These are phyloP conservation scores for Sarcophaga peregrina DNA, from an alignment of 1,140 invertebrate genomes.

Conservation along the genomic window DNA sequence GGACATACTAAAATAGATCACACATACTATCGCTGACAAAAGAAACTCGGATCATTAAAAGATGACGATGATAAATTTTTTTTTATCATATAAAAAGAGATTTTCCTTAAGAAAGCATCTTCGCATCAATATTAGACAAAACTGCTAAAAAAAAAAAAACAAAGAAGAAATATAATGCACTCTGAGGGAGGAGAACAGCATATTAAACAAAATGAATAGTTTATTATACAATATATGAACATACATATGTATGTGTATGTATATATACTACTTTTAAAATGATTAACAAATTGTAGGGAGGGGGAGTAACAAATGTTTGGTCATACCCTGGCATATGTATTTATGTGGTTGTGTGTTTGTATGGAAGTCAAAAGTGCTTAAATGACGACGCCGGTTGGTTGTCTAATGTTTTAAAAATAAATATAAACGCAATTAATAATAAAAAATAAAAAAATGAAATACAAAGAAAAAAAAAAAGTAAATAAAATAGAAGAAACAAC, in stretches of 20 bases:
- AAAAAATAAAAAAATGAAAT: background rate
- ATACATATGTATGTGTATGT: background rate
- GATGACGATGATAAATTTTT: slow-evolving; percentile 11
- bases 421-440: slow-evolving; percentile 20
- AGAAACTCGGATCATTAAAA: slow-evolving; percentile 10
- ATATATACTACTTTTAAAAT: background rate
- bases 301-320: background rate
- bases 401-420: slow-evolving; percentile 27
- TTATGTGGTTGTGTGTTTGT: too few species aligned
- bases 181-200: background rate
- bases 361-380: slow-evolving; percentile 1
- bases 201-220: background rate
- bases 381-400: slow-evolving; percentile 22
- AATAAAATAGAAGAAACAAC: background rate
- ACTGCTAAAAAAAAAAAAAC: background rate
- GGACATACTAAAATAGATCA: slow-evolving; percentile 30
- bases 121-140: background rate
- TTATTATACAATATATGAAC: too few species aligned
- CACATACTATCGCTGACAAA: background rate
- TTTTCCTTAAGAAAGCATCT: background rate
- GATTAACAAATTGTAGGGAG: slow-evolving; percentile 18
- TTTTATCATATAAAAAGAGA: slow-evolving; percentile 10
- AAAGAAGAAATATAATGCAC: background rate
- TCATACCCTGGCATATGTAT: too few species aligned
- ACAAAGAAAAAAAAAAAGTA: background rate